phyloP scores from a whole-genome alignment of 2,113 vertebrate species.

The Chrysochloris asiatica region DNA sequence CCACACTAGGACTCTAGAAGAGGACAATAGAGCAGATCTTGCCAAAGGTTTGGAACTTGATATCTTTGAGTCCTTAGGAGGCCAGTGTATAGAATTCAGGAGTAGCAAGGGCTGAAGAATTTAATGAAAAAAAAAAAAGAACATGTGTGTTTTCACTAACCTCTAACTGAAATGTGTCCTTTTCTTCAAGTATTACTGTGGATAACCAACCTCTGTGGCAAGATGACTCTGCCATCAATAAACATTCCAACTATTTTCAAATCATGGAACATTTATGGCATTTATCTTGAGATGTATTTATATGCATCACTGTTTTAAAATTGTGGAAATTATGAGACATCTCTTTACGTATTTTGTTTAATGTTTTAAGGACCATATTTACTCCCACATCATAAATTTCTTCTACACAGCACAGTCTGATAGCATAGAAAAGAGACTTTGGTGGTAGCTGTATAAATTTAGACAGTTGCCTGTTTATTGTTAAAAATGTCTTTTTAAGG shows the following conservation, averaged over 20 bases:
- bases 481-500: not conserved
- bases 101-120: not conserved
- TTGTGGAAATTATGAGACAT: not conserved
- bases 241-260: not conserved
- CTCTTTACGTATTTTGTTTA: not conserved
- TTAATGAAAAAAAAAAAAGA: not conserved
- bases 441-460: not conserved
- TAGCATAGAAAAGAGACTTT: not conserved
- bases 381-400: not conserved
- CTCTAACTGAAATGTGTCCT: not conserved
- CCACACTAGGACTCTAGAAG: not conserved
- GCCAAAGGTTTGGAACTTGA: not conserved
- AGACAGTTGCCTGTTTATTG: not conserved
- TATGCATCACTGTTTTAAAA: not conserved
- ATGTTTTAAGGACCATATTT: not conserved
- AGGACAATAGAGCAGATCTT: not conserved
- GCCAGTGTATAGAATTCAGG: not conserved
- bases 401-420: not conserved
- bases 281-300: not conserved
- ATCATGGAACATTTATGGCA: not conserved
- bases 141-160: conserved; percentile 17
- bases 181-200: conserved; percentile 3
- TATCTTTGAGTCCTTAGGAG: not conserved
- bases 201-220: not conserved
- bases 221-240: not conserved